Evolutionary conservation across 2,888 invertebrate genomes (phyloP), one percentile per base, ranked within the genome.

Genomic region (Meandrusa payeni): DNA sequence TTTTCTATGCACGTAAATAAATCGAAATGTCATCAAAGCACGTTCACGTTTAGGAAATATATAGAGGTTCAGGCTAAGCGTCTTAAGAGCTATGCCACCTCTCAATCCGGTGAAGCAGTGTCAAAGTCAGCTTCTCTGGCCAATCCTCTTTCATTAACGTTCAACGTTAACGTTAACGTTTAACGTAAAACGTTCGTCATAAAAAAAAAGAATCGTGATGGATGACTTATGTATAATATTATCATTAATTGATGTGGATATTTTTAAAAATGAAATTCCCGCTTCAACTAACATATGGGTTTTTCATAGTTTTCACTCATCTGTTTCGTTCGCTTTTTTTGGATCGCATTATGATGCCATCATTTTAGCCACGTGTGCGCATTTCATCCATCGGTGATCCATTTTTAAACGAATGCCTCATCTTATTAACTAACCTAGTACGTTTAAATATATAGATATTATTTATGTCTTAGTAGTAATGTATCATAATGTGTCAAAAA

Each of bases 321-420:
- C 36, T 23, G 29, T 11, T 29, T 31, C 36, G 5, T 24, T 31
- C 7, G 42, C 23, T 37, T 42, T 31, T 17, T 13, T 6, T 27
- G 24, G 19, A 23, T 28, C 28, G 29, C 29, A 23, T 42, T 11
- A 31, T 9, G 19, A 37, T 24, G 50, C 50, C 58, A 48, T 50
- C 51, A 45, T 47, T 48, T 40, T 43, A 45, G 55, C 51, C 53
- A 50, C 55, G 56, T 61, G 62, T 65, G 65, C 57, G 64, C 26
- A 26, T 37, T 31, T 62, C 56, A 57, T 59, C 54, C 54, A 59
- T 59, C 54, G 57, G 52, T 59, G 57, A 64, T 61, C 53, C 58
- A 60, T 54, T 52, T 59, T 54, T 48, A 54, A 52, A 51, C 55
- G 29, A 20, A 37, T 13, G 20, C 26, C 31, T 32, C 36, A 15